Conservation (phyloP, 2,888 invertebrate species). For the Cantharis rufa region DNA sequence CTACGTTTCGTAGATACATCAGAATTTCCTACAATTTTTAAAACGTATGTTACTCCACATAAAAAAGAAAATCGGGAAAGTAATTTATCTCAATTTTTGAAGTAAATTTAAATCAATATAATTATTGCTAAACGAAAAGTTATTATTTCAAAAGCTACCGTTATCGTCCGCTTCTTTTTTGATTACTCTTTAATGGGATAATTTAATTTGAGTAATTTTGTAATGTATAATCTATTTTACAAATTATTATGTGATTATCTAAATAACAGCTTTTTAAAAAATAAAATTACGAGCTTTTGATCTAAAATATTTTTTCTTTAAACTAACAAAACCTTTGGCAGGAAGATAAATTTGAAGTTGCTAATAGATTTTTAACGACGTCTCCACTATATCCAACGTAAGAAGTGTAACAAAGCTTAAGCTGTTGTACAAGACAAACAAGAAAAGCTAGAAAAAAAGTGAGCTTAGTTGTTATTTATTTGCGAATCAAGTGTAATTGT, state of each 20-base stretch:
- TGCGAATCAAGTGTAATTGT: not conserved
- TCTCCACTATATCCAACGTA: not conserved
- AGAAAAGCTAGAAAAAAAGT: slow-evolving; percentile 6
- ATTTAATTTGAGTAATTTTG: not conserved
- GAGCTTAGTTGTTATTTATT: not conserved
- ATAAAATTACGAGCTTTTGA: not conserved
- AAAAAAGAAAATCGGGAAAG: not conserved
- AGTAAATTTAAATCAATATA: not conserved
- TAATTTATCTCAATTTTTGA: not conserved
- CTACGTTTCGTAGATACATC: slow-evolving; percentile 13
- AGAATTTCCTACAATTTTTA: not conserved
- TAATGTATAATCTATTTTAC: not conserved
- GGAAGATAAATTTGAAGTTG: slow-evolving; percentile 20
- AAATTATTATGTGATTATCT: slow-evolving; percentile 1
- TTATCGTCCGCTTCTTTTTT: not conserved
- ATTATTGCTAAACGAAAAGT: not conserved
- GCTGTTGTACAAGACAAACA: slow-evolving; percentile 6
- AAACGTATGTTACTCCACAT: not conserved
- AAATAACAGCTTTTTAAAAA: not conserved
- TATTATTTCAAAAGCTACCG: not conserved
- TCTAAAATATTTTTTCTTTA: not conserved
- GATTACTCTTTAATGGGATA: not conserved
- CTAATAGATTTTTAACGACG: slow-evolving; percentile 29
- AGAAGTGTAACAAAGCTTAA: slow-evolving; percentile 2
- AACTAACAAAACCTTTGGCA: slow-evolving; percentile 21